phyloP scores from a whole-genome alignment of 53 echinoderm and acorn worm genomes.

The Glandiceps talaboti region DNA sequence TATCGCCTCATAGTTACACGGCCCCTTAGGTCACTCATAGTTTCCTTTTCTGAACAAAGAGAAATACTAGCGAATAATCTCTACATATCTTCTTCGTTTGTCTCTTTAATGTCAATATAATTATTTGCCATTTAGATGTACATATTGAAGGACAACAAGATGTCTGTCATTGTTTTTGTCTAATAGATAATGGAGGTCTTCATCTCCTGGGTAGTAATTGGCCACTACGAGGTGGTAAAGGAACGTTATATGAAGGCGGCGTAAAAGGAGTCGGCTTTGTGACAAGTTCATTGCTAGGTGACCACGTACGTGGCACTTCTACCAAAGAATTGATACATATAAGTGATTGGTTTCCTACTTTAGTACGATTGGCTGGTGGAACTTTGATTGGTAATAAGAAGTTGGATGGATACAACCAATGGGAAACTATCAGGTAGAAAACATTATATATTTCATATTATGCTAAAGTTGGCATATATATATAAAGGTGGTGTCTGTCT shows the following conservation, averaged over 20 bases:
- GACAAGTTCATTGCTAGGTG: slow-evolving; percentile 26
- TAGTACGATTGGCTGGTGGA: slow-evolving; percentile 34
- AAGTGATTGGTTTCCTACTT: slow-evolving; percentile 34
- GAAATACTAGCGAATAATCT: no score
- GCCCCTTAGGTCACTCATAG: no score
- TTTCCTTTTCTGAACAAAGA: no score
- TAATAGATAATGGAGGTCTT: slow-evolving; percentile 31
- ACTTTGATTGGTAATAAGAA: slow-evolving; percentile 20
- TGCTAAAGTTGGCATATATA: no score
- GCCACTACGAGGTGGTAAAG: slow-evolving; percentile 34
- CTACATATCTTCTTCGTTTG: no score
- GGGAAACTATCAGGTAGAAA: slow-evolving; percentile 67
- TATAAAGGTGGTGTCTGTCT: no score
- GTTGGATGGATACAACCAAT: slow-evolving; percentile 60
- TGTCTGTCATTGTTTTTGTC: no score
- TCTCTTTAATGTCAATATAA: no score
- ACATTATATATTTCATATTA: no score
- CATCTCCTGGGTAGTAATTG: slow-evolving; percentile 21
- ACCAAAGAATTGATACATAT: slow-evolving; percentile 21
- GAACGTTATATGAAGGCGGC: slow-evolving; percentile 29
- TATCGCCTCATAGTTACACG: no score
- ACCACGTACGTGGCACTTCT: slow-evolving; percentile 12
- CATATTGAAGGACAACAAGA: no score
- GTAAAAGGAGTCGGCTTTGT: slow-evolving; percentile 29
- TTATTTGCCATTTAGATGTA: no score